A percentile compares a stretch with the other conserved stretches of the same genome.
Evolutionary conservation across 1,140 invertebrate species (phyloP).

Genomic region (Pygmarrhopalites habei): DNA sequence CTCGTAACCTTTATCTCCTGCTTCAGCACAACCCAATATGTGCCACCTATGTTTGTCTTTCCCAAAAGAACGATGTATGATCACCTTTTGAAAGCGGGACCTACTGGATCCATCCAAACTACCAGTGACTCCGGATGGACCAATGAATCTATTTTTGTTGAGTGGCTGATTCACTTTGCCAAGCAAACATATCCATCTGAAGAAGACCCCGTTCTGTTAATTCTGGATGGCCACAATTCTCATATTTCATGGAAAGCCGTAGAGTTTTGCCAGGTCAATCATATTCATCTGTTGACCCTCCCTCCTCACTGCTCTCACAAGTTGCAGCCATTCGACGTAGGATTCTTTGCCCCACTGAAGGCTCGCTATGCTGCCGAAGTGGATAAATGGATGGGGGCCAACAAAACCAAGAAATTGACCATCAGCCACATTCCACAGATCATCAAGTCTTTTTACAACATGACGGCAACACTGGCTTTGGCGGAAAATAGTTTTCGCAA

Average conservation of each 20-base stretch:
- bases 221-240: too few species aligned
- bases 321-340: neutral
- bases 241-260: too few species aligned
- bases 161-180: neutral
- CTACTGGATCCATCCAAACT: neutral
- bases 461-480: too few species aligned
- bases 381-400: too few species aligned
- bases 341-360: neutral
- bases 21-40: neutral
- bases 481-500: too few species aligned
- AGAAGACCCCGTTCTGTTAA: neutral
- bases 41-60: neutral
- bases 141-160: neutral
- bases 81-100: neutral
- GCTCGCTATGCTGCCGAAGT: too few species aligned
- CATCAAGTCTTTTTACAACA: too few species aligned
- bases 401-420: too few species aligned
- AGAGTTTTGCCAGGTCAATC: too few species aligned
- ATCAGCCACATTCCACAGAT: too few species aligned
- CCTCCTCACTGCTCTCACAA: too few species aligned
- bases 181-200: neutral
- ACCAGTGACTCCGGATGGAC: neutral
- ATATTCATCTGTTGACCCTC: too few species aligned
- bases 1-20: neutral
- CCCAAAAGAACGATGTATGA: neutral